Base-by-base conservation (phyloP, 2,113 vertebrate species). In the Thunnus thynnus region DNA sequence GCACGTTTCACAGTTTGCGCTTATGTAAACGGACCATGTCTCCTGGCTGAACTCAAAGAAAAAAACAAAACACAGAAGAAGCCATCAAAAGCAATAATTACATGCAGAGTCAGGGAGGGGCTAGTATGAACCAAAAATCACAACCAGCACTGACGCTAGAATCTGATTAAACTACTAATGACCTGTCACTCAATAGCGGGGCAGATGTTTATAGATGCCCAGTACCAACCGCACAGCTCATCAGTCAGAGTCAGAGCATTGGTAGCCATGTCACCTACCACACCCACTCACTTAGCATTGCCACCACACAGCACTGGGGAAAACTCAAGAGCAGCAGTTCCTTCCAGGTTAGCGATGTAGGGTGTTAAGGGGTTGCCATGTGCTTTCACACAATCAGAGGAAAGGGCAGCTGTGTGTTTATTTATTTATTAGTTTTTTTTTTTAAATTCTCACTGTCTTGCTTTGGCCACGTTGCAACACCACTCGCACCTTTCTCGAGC, bases 151-250 rank as follows among this genome's bases (percentile, higher is more conserved):
- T 51, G 86, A 91, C 30, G 75, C 86, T 89, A 72, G 83, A 87
- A 90, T 94, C 92, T 94, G 91, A 93, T 94, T 93, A 92, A 93
- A 93, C 83, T 72, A 85, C 88, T 92, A 93, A 93, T 94, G 94
- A 91, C 85, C 86, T 91, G 93, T 93, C 92, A 93, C 91, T 95
- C 93, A 93, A 75, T 60, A 67, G 71, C 7, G 11, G 72, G 88
- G 78, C 91, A 91, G 89, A 92, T 91, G 78, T 92, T 93, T 94
- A 91, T 87, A 92, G 87, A 91, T 89, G 87, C 86, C 91, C 90
- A 71, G 89, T 91, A 94, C 92, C 92, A 91, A 87, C 87, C 82
- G 77, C 87, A 91, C 76, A 88, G 91, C 92, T 94, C 93, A 94
- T 93, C 92, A 88, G 91, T 94, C 93, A 94, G 91, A 93, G 90